These are phyloP conservation scores for Microctenopoma stevenorrisi DNA, from an alignment of 2,797 vertebrate genomes.

Conservation along the genomic window DNA sequence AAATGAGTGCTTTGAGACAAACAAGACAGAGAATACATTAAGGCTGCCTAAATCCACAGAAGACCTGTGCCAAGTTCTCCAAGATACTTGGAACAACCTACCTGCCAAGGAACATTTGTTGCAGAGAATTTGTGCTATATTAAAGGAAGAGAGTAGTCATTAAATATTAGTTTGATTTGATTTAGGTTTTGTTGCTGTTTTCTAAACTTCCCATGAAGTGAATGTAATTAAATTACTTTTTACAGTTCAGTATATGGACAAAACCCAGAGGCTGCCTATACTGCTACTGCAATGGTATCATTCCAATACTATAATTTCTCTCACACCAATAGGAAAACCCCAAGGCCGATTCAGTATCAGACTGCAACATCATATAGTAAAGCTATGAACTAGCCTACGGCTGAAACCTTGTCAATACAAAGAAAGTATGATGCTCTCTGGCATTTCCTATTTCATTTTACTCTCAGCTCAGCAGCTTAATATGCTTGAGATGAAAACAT, in stretches of 20 bases:
- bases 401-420: conserved; percentile 70
- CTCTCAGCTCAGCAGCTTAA: conserved; percentile 48
- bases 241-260: not conserved
- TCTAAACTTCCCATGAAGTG: not conserved
- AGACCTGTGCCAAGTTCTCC: not conserved
- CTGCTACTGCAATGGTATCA: conserved; percentile 17
- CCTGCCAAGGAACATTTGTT: not conserved
- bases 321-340: conserved; percentile 57
- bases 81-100: not conserved
- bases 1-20: too few species aligned
- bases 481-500: conserved; percentile 46
- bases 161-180: not conserved
- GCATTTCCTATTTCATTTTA: conserved; percentile 54
- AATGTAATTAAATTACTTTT: too few species aligned
- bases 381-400: conserved; percentile 61
- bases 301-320: conserved; percentile 40
- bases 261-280: conserved; percentile 30
- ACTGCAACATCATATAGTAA: conserved; percentile 47
- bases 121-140: not conserved
- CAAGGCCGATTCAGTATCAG: conserved; percentile 47
- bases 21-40: too few species aligned
- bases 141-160: not conserved
- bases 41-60: not conserved
- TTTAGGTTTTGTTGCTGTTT: too few species aligned
- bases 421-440: conserved; percentile 64